Conservation (phyloP, 2,113 vertebrate genomes). For the Patagioenas fasciata region DNA sequence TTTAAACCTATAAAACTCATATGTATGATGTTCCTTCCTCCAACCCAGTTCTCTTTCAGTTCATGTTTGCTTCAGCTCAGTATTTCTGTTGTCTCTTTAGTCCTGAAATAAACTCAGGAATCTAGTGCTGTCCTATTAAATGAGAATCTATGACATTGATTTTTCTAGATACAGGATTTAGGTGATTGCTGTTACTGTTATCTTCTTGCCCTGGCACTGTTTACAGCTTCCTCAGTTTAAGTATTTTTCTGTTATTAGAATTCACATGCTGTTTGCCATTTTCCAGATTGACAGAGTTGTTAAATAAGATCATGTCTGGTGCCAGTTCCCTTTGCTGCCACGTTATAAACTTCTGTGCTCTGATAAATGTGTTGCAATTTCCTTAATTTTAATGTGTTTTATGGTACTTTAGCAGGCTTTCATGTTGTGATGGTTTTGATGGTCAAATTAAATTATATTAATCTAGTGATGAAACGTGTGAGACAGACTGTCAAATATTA, state of each 20-base stretch:
- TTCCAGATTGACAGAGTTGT: neutral
- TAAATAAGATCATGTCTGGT: slow-evolving; percentile 13
- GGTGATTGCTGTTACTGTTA: neutral
- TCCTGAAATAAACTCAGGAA: neutral
- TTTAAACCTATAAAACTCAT: neutral
- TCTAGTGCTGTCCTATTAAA: neutral
- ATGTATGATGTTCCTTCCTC: neutral
- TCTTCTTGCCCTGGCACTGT: neutral
- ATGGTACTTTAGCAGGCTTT: neutral
- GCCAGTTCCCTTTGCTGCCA: neutral
- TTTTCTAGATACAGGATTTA: neutral
- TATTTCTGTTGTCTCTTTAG: neutral
- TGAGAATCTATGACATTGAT: neutral
- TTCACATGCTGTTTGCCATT: neutral
- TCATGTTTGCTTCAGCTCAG: neutral
- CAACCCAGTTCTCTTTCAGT: accelerated
- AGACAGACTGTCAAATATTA: neutral
- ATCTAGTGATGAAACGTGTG: neutral
- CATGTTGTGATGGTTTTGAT: neutral
- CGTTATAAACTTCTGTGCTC: neutral
- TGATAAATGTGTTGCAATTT: neutral
- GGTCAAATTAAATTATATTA: neutral
- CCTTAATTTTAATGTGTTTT: neutral
- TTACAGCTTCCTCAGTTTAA: neutral
- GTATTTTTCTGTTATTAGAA: slow-evolving; percentile 1